Percentiles rank a stretch among this genome's conserved stretches.
These are phyloP conservation scores for Leptopterna dolabrata DNA, from an alignment of 2,888 invertebrate genomes.

Conservation along the genomic window DNA sequence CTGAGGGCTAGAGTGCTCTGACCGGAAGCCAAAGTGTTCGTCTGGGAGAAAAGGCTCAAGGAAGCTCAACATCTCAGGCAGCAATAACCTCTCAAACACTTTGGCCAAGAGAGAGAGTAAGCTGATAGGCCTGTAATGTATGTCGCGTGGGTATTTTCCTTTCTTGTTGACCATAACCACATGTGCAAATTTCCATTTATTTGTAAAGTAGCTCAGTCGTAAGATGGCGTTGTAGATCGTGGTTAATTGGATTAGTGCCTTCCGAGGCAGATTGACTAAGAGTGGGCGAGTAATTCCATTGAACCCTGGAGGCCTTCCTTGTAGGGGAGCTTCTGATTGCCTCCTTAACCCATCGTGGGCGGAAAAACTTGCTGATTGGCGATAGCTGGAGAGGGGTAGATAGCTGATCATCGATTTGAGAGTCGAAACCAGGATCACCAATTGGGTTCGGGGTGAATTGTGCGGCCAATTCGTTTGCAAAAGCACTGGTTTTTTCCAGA, in stretches of 20 bases:
- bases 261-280: neutral
- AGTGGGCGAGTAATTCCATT: neutral
- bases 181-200: neutral
- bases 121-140: slow-evolving; percentile 7
- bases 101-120: neutral
- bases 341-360: neutral
- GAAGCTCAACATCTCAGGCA: neutral
- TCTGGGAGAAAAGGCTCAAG: neutral
- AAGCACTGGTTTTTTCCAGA: neutral
- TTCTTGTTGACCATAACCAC: neutral
- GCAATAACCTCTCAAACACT: neutral
- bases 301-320: neutral
- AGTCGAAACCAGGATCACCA: neutral
- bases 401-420: neutral
- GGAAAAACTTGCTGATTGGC: neutral
- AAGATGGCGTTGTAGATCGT: neutral
- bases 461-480: neutral
- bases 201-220: neutral
- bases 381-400: neutral
- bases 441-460: neutral
- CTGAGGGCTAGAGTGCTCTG: neutral
- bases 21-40: neutral
- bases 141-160: neutral
- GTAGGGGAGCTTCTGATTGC: neutral
- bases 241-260: neutral